Evolutionary conservation across 2,888 invertebrate genomes (phyloP).

Genomic region (Heteromurus nitidus): DNA sequence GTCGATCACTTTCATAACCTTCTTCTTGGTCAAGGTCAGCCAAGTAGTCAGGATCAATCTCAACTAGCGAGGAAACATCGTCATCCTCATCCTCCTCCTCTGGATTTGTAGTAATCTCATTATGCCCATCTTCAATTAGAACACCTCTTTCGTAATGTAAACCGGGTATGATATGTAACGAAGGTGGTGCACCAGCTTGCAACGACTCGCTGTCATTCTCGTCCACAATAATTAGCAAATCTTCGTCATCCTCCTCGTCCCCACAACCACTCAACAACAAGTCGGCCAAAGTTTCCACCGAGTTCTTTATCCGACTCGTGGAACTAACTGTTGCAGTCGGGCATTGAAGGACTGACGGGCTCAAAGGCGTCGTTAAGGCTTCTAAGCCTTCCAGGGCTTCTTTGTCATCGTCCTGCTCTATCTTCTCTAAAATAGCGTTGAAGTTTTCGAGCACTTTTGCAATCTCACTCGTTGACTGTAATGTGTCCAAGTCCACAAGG

Average conservation of each 20-base stretch:
- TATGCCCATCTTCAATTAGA: constrained; percentile 19
- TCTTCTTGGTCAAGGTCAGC: constrained; percentile 69
- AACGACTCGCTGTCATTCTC: constrained; percentile 60
- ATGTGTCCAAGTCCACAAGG: constrained; percentile 63
- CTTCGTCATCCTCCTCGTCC: constrained; percentile 68
- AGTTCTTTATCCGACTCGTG: constrained; percentile 56
- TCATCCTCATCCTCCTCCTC: constrained; percentile 53
- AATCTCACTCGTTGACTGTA: constrained; percentile 67
- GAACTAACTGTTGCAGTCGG: constrained; percentile 56
- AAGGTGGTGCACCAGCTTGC: constrained; percentile 36
- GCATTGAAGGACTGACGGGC: constrained; percentile 52
- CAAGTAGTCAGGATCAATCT: constrained; percentile 48
- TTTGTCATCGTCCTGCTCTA: constrained; percentile 59
- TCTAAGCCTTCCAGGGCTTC: constrained; percentile 45
- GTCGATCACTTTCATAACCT: constrained; percentile 72
- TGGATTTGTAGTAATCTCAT: constrained; percentile 15
- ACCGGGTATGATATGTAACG: no score
- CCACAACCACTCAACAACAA: constrained; percentile 70
- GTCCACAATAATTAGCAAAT: constrained; percentile 70
- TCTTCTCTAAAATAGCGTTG: constrained; percentile 68
- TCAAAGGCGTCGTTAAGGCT: constrained; percentile 42
- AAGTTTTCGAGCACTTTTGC: constrained; percentile 70
- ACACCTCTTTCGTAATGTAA: constrained; percentile 12
- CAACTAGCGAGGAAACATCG: constrained; percentile 49
- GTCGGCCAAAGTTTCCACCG: constrained; percentile 70